Conservation (phyloP, 2,888 invertebrate species). For the Andrena dorsata region DNA sequence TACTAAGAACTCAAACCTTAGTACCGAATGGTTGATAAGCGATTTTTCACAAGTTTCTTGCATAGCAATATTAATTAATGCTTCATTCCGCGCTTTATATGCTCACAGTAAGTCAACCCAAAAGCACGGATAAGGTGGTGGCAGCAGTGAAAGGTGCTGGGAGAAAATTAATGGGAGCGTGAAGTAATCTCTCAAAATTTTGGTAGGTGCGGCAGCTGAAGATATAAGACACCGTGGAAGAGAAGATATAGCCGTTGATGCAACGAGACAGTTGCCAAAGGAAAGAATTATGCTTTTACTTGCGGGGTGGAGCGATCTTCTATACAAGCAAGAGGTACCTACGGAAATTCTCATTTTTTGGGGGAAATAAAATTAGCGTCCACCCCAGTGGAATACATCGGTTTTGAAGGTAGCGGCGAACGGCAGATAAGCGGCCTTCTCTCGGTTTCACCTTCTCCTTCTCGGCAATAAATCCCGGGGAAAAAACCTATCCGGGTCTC, state of each 20-base stretch:
- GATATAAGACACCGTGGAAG: neutral
- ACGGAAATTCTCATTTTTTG: constrained; percentile 6
- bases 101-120: neutral
- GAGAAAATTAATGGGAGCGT: neutral
- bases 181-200: neutral
- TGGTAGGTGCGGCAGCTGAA: neutral
- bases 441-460: constrained; percentile 69
- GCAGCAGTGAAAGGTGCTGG: neutral
- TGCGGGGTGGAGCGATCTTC: neutral
- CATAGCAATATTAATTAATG: neutral
- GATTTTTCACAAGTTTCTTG: no score
- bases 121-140: neutral
- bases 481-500: constrained; percentile 77
- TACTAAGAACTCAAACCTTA: no score
- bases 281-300: neutral
- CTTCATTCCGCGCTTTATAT: neutral
- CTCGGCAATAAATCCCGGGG: constrained; percentile 76
- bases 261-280: neutral
- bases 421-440: constrained; percentile 68
- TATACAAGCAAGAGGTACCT: neutral
- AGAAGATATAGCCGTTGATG: neutral
- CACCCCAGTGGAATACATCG: constrained; percentile 26
- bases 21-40: no score
- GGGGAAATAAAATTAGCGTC: constrained; percentile 38
- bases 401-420: constrained; percentile 58